Base-by-base conservation (phyloP, 2,797 vertebrate species). In the Echiichthys vipera region DNA sequence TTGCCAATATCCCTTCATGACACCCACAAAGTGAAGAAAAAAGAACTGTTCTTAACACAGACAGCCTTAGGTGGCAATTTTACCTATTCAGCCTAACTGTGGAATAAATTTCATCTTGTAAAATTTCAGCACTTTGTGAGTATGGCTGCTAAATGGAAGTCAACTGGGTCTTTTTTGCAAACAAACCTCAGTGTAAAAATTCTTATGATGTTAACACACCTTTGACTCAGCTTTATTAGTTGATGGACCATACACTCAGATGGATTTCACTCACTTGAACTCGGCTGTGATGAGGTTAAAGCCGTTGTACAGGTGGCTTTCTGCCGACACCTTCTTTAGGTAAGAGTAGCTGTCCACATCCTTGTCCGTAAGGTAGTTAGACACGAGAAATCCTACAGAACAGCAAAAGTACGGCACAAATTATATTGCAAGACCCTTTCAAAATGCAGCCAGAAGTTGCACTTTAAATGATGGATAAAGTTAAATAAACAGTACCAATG, bases 201-300 rank as follows among this genome's bases (percentile, higher is more conserved):
- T 25, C 17, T 36, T 20, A 34, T n/a, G 2, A 54, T 25, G 20
- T 50, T 5, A 58, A 64, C 27, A 3, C 12, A 15, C 45, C 15
- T 56, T 37, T 47, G 47, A 65, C 22, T 42, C 36, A 24, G 40
- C 4, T 69, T 37, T 56, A 47, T 30, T 42, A 1, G 30, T 7
- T 40, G 20, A 53, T 8, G 9, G 18, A 32, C 32, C 2, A 57
- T 7, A 57, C 10, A 27, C n/a, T 34, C 7, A 18, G 9, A 53
- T 32, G 14, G 40, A 58, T 14, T 51, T 68, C n/a, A 92, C 95
- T 94, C 91, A 99, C 98, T 94, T 98, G 84, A 99, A 96, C 71
- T 99, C 97, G 1, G 97, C 97, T 22, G 97, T 95, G 88, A 99
- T 85, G 87, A 99, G 96, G 93, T 99, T 99, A 88, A 99, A 99